Evolutionary conservation across 2,113 vertebrate species (phyloP).

Genomic region (Cervus canadensis): DNA sequence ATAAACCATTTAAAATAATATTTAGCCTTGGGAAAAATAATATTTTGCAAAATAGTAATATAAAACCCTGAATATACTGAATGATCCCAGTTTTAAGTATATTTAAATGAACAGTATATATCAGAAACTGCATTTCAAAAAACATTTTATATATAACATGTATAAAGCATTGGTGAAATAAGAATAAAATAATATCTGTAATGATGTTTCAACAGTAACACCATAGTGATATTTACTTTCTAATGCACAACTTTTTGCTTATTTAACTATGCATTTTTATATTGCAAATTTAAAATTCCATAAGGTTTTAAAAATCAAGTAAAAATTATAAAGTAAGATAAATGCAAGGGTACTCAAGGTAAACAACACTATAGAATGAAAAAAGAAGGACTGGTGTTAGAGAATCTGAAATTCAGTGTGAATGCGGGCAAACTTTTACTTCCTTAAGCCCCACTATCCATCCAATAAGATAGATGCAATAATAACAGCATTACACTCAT

Average conservation of each 20-base stretch:
- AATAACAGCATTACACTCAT: not conserved
- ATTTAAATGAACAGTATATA: not conserved
- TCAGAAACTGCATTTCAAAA: not conserved
- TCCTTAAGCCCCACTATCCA: not conserved
- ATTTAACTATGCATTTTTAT: not conserved
- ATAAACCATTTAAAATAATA: not conserved
- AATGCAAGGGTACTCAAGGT: not conserved
- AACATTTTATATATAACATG: not conserved
- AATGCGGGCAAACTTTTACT: not conserved
- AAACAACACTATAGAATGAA: not conserved
- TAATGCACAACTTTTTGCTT: not conserved
- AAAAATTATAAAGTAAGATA: not conserved
- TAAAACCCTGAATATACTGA: not conserved
- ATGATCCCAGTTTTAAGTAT: not conserved
- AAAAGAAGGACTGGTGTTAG: not conserved
- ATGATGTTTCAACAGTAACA: not conserved
- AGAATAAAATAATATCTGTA: not conserved
- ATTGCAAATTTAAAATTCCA: not conserved
- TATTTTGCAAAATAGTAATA: not conserved
- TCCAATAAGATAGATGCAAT: not conserved
- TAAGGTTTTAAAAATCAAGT: not conserved
- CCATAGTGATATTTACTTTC: not conserved
- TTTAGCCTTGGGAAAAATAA: not conserved
- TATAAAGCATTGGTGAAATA: not conserved
- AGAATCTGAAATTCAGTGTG: not conserved